Conservation (phyloP, 1,140 invertebrate genomes). For the Oreohelix idahoensis region DNA sequence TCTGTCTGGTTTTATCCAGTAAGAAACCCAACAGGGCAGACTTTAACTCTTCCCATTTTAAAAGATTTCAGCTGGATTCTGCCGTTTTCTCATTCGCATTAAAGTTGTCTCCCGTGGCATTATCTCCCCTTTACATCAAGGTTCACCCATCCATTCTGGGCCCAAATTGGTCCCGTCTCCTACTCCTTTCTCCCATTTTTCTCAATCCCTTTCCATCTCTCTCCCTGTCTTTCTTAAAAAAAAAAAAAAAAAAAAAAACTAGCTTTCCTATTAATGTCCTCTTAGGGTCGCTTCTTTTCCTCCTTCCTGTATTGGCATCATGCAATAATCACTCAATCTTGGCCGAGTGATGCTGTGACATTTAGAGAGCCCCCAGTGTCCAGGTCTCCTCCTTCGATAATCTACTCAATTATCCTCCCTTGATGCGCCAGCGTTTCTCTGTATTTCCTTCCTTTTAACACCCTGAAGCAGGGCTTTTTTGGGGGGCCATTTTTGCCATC, state of each 20-base stretch:
- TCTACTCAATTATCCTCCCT: slow-evolving; percentile 32
- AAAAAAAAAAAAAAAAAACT: neutral
- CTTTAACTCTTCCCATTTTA: too few species aligned
- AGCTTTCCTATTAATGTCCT: slow-evolving; percentile 6
- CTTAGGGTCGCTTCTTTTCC: neutral
- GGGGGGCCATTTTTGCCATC: too few species aligned
- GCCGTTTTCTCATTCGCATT: too few species aligned
- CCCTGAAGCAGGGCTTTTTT: too few species aligned
- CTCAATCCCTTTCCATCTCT: neutral
- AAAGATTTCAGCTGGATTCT: too few species aligned
- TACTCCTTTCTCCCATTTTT: neutral
- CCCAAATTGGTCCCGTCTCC: neutral
- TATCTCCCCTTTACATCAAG: neutral
- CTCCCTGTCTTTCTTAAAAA: neutral
- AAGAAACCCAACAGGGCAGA: too few species aligned
- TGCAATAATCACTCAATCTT: slow-evolving; percentile 28
- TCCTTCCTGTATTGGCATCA: neutral
- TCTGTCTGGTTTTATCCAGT: too few species aligned
- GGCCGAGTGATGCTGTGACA: slow-evolving; percentile 28
- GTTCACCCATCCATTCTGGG: neutral
- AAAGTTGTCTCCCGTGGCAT: too few species aligned
- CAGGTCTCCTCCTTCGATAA: neutral
- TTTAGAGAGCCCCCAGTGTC: slow-evolving; percentile 2
- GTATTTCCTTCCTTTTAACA: neutral
- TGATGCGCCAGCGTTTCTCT: slow-evolving; percentile 16